Evolutionary conservation across 92 coral and sea anemone species (phyloP), one percentile per base, ranked within the genome.

Genomic region (Blastomussa wellsi): DNA sequence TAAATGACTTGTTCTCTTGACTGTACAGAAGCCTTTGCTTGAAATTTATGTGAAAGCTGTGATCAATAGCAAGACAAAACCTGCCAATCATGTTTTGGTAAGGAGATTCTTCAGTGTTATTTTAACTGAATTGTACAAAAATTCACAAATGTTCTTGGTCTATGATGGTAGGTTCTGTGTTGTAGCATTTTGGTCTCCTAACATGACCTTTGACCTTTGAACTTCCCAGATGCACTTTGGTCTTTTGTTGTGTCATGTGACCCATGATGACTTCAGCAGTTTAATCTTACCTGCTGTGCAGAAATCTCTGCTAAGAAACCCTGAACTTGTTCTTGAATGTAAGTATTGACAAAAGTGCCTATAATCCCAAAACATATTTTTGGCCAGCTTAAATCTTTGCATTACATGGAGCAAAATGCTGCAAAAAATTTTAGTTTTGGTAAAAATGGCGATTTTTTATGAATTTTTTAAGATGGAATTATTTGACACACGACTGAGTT

Each of bases 251-350:
- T 90, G 93, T 77, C 98, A 96, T 81, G 74, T 90, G 24, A 87
- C 94, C 35, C 98, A 95, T 71, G 92, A 94, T 49, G 99, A 96
- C 74, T 92, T 96, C 82, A 93, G 91, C 77, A 86, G 74, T 29
- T 52, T 67, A 22, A 49, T 96, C 72, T 82, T 96, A 64, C 99
- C 99, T 60, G 94, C 89, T 5, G 66, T 96, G 19, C 92, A 91
- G 74, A 96, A 96, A 82, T 90, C 98, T 67, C 82, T 96, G 13
- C 90, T 96, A 38, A 90, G 99, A 71, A 96, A 88, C 47, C 99
- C 99, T 49, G 98, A 96, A 82, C 70, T 93, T 37, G 98, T 94
- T n/a, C 82, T 96, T 32, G 99, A 96, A 88, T 86, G 99, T 96
- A 90, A 79, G 98, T 73, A 4, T 5, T 2, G 7, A 19, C 3